A percentile compares a stretch with the other conserved stretches of the same genome.
phyloP scores from a whole-genome alignment of 2,113 vertebrate genomes.

The Ornithorhynchus anatinus region DNA sequence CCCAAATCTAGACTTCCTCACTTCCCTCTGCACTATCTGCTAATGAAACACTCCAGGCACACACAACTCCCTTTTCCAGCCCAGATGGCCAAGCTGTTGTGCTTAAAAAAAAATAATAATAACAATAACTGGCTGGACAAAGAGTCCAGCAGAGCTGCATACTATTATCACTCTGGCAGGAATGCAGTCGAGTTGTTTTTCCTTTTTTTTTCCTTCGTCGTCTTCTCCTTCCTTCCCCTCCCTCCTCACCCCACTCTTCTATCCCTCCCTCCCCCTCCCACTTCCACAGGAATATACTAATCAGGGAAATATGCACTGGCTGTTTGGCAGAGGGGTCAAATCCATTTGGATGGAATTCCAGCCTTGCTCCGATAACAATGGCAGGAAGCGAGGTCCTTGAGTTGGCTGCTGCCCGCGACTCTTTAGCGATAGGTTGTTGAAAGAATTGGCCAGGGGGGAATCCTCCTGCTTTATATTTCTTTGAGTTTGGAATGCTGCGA shows the following conservation, averaged over 20 bases:
- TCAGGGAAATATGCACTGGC: conserved; percentile 66
- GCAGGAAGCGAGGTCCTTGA: conserved; percentile 68
- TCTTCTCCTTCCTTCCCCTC: conserved; percentile 35
- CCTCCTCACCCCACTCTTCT: neutral
- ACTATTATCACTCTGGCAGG: neutral
- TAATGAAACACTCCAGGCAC: rapidly evolving
- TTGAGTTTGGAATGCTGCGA: conserved; percentile 48
- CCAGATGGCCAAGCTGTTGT: neutral
- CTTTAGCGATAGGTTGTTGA: conserved; percentile 50
- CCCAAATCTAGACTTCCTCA: neutral
- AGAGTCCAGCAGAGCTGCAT: neutral
- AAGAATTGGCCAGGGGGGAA: conserved; percentile 33
- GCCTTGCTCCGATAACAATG: conserved; percentile 64
- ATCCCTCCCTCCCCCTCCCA: conserved; percentile 20
- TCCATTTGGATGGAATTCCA: conserved; percentile 78
- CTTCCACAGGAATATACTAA: conserved; percentile 71
- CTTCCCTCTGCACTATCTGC: rapidly evolving
- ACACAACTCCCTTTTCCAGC: neutral
- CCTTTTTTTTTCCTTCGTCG: conserved; percentile 23
- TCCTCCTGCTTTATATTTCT: conserved; percentile 27
- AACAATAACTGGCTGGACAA: neutral
- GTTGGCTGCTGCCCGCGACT: conserved; percentile 14
- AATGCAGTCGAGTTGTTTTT: neutral
- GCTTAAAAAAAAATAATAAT: neutral
- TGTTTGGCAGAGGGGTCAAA: conserved; percentile 71